Evolutionary conservation across 2,797 vertebrate species (phyloP).

Genomic region (Pangasius larnaudii): DNA sequence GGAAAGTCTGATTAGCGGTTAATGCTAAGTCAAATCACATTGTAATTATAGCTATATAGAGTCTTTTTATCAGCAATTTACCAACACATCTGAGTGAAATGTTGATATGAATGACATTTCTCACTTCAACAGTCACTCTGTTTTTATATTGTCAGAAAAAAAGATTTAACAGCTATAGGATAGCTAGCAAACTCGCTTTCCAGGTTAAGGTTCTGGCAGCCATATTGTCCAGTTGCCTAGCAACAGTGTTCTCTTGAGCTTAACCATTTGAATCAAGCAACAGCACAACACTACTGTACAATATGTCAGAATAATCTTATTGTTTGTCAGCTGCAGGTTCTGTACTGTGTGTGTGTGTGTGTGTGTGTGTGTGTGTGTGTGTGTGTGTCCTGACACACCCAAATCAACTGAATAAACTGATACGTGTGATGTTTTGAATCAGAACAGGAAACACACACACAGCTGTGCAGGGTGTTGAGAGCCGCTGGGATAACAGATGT

Average conservation of each 20-base stretch:
- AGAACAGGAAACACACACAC: not conserved
- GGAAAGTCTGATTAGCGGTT: not conserved
- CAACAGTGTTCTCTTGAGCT: constrained; percentile 4
- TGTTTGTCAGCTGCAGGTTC: not conserved
- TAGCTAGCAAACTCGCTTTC: constrained; percentile 6
- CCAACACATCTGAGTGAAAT: not conserved
- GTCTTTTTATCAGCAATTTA: not conserved
- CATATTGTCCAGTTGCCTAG: constrained; percentile 14
- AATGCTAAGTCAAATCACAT: not conserved
- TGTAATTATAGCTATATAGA: not conserved
- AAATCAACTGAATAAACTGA: not conserved
- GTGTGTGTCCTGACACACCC: constrained; percentile 14
- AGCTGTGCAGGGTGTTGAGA: constrained; percentile 6
- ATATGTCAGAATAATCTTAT: not conserved
- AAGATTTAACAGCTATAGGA: not conserved
- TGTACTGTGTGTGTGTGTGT: not conserved
- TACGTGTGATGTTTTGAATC: not conserved
- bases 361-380: constrained; percentile 23
- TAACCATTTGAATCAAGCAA: not conserved
- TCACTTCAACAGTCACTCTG: not conserved
- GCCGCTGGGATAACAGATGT: constrained; percentile 2
- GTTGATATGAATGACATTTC: not conserved
- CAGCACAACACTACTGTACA: not conserved
- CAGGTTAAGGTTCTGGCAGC: not conserved
- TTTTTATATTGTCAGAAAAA: not conserved